A percentile compares a stretch with the other conserved stretches of the same genome.
phyloP scores from a whole-genome alignment of 2,888 invertebrate genomes.

The Entomobrya multifasciata region DNA sequence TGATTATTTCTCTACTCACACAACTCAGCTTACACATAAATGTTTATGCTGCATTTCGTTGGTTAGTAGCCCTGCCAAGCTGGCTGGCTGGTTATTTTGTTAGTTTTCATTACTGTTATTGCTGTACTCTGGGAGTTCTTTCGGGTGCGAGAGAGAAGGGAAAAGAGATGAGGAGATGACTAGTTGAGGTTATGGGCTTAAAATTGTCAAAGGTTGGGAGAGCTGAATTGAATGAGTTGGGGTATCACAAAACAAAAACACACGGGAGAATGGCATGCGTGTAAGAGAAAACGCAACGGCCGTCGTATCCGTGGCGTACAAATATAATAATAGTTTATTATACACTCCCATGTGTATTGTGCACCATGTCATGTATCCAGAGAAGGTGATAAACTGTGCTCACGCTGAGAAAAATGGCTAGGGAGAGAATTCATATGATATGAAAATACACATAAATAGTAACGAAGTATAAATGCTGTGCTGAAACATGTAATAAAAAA shows the following conservation, averaged over 20 bases:
- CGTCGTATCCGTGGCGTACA: slow-evolving; percentile 33
- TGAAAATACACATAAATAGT: neutral
- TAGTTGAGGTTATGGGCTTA: slow-evolving; percentile 53
- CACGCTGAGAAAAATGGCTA: slow-evolving; percentile 9
- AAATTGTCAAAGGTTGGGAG: slow-evolving; percentile 54
- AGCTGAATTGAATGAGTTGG: neutral
- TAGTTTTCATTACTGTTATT: neutral
- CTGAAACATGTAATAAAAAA: neutral
- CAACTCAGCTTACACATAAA: neutral
- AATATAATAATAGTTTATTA: slow-evolving; percentile 23
- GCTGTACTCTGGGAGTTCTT: slow-evolving; percentile 21
- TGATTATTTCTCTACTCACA: neutral
- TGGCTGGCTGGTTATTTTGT: slow-evolving; percentile 29
- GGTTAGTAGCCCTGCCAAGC: slow-evolving; percentile 5
- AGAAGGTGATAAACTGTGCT: slow-evolving; percentile 3
- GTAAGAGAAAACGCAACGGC: neutral
- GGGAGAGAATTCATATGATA: neutral
- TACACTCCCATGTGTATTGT: slow-evolving; percentile 51
- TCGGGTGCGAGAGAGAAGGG: slow-evolving; percentile 26
- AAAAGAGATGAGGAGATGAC: slow-evolving; percentile 34
- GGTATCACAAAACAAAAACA: slow-evolving; percentile 17
- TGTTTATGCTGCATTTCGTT: neutral
- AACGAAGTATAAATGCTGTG: neutral
- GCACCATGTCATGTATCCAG: neutral
- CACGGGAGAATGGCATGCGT: slow-evolving; percentile 22